Conservation (phyloP, 2,888 invertebrate genomes). For the Clistopyga incitator region DNA sequence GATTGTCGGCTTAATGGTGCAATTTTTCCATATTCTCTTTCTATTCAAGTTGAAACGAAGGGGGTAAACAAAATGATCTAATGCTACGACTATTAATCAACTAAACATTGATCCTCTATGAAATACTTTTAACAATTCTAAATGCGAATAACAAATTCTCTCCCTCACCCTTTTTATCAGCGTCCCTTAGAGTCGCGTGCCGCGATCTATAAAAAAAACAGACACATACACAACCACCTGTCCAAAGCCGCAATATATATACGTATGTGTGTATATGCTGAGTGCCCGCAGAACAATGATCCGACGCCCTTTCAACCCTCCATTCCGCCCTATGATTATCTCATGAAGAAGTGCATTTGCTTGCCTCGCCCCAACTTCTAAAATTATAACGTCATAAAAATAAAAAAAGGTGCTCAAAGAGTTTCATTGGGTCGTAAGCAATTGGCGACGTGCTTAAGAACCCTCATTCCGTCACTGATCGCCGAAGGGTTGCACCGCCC, state of each 20-base stretch:
- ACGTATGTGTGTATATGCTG: background rate
- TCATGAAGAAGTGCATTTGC: background rate
- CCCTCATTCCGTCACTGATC: background rate
- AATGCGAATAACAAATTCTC: background rate
- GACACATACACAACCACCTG: background rate
- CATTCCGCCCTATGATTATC: slow-evolving; percentile 7
- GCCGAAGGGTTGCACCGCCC: slow-evolving; percentile 1
- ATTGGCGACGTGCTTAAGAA: background rate
- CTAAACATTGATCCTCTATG: too few species aligned
- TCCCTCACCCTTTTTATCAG: background rate
- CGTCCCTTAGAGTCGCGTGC: background rate
- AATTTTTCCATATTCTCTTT: too few species aligned
- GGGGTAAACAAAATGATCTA: too few species aligned
- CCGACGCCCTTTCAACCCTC: slow-evolving; percentile 1
- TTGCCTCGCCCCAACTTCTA: background rate
- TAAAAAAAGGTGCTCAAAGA: slow-evolving; percentile 13
- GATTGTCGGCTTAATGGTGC: too few species aligned
- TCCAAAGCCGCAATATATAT: background rate
- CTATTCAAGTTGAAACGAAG: too few species aligned
- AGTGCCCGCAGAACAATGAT: slow-evolving; percentile 14
- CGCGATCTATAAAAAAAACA: background rate
- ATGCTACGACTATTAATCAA: too few species aligned
- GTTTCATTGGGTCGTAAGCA: slow-evolving; percentile 11
- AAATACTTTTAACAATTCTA: background rate
- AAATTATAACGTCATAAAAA: slow-evolving; percentile 26